Conservation (phyloP, 2,113 vertebrate species). For the Eretmochelys imbricata region DNA sequence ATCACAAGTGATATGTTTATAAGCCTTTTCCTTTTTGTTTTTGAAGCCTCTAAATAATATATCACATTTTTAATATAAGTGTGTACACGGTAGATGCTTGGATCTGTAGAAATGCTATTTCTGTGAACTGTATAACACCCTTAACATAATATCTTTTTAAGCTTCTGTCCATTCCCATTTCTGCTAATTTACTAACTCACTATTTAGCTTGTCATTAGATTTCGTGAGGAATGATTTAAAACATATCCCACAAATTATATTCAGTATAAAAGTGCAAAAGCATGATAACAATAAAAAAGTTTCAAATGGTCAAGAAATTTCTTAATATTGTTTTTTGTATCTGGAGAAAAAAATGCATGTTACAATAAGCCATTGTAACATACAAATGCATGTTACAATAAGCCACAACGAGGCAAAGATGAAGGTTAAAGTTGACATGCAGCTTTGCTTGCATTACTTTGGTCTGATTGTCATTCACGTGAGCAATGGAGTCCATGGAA, state of each 20-base stretch:
- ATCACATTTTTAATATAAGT: constrained; percentile 23
- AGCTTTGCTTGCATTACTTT: neutral
- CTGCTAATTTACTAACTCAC: constrained; percentile 76
- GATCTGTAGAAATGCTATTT: constrained; percentile 53
- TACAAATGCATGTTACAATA: neutral
- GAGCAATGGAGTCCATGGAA: neutral
- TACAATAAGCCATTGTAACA: too few species aligned
- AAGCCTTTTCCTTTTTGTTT: constrained; percentile 34
- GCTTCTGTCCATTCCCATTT: constrained; percentile 69
- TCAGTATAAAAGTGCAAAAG: constrained; percentile 30
- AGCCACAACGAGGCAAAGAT: neutral
- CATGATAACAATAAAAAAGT: neutral
- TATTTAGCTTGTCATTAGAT: constrained; percentile 72
- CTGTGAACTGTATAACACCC: constrained; percentile 43
- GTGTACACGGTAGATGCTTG: neutral
- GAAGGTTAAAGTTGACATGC: neutral
- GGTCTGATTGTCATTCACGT: neutral
- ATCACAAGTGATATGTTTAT: constrained; percentile 21
- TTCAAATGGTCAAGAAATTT: constrained; percentile 6
- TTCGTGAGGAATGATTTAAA: constrained; percentile 84
- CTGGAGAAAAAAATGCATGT: neutral
- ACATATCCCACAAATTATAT: constrained; percentile 29
- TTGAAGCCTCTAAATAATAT: constrained; percentile 51
- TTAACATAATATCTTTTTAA: constrained; percentile 45
- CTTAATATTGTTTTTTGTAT: neutral